phyloP scores from a whole-genome alignment of 2,888 invertebrate genomes.

The Polylopha cassiicola region DNA sequence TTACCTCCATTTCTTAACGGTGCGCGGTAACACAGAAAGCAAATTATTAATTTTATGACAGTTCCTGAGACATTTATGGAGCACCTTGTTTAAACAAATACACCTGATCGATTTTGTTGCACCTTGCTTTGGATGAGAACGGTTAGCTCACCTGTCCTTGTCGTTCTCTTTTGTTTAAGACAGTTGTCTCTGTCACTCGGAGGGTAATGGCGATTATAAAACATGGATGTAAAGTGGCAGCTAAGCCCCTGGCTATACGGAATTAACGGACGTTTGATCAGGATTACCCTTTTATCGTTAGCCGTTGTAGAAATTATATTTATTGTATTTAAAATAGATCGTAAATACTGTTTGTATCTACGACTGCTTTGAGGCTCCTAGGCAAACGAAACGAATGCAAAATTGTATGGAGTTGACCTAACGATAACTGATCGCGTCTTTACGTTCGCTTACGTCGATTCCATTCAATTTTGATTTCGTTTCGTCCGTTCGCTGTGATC shows the following conservation, averaged over 20 bases:
- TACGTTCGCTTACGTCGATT: no score
- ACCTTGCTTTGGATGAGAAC: slow-evolving; percentile 63
- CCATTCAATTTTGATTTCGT: no score
- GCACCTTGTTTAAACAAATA: slow-evolving; percentile 73
- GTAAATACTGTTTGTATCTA: slow-evolving; percentile 1
- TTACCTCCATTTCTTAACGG: slow-evolving; percentile 16
- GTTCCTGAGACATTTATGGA: slow-evolving; percentile 47
- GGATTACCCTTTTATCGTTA: slow-evolving; percentile 22
- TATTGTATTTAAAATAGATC: background rate
- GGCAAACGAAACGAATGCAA: no score
- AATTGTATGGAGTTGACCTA: no score
- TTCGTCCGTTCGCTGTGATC: no score
- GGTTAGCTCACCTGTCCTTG: slow-evolving; percentile 44
- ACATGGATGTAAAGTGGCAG: slow-evolving; percentile 26
- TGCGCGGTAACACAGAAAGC: slow-evolving; percentile 19
- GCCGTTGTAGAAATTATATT: background rate
- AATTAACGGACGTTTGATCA: slow-evolving; percentile 25
- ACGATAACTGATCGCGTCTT: no score
- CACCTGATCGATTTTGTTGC: slow-evolving; percentile 71
- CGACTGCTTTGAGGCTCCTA: no score
- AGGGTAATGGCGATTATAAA: slow-evolving; percentile 29
- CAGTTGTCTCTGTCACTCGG: slow-evolving; percentile 34
- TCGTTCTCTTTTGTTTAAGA: slow-evolving; percentile 37
- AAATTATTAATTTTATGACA: slow-evolving; percentile 51
- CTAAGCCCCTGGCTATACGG: slow-evolving; percentile 32